A percentile compares a stretch with the other conserved stretches of the same genome.
Conservation (phyloP, 1,140 invertebrate species). For the Heterodera schachtii region DNA sequence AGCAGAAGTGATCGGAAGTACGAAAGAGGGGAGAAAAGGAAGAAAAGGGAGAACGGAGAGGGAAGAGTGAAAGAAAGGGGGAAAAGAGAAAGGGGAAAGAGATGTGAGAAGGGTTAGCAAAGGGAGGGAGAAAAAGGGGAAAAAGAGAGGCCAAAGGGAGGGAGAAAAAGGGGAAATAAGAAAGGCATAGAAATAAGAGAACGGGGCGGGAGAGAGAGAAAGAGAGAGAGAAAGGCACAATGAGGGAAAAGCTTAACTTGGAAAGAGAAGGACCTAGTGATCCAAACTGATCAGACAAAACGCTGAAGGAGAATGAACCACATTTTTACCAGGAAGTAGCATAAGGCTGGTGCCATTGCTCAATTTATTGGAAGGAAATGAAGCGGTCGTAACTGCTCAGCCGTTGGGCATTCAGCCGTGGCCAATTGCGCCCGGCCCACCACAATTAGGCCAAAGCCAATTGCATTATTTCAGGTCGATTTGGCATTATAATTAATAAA, state of each 20-base stretch:
- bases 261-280: too few species aligned
- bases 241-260: too few species aligned
- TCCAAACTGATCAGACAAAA: too few species aligned
- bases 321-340: too few species aligned
- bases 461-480: conserved; percentile 23
- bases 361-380: background rate
- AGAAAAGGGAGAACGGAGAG: background rate
- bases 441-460: conserved; percentile 2
- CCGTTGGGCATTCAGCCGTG: conserved; percentile 7
- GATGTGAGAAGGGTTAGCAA: background rate
- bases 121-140: background rate
- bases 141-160: too few species aligned
- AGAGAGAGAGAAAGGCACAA: too few species aligned
- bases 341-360: background rate
- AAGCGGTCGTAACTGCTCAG: background rate
- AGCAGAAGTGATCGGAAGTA: background rate
- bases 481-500: background rate
- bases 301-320: too few species aligned
- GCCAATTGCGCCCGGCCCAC: background rate
- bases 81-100: too few species aligned
- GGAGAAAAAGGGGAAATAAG: too few species aligned
- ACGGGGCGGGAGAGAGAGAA: too few species aligned
- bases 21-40: background rate
- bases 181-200: too few species aligned
- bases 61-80: background rate